Percentiles rank a stretch among this genome's conserved stretches.
phyloP scores from a whole-genome alignment of 2,888 invertebrate species.

The Orchestes rusci region DNA sequence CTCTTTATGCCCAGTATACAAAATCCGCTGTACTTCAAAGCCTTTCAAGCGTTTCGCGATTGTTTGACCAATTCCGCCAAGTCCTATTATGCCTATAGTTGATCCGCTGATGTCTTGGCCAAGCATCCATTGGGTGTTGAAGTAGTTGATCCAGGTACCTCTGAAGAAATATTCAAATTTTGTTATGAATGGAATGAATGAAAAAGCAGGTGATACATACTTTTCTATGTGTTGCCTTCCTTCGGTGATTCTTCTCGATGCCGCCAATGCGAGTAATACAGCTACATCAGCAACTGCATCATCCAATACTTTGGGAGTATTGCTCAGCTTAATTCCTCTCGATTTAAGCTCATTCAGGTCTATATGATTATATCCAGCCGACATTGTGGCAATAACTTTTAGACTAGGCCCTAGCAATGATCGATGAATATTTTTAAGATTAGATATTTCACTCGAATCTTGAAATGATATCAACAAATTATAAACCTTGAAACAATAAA shows the following conservation, averaged over 20 bases:
- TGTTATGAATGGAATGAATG: too few species aligned
- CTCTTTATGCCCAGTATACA: slow-evolving; percentile 67
- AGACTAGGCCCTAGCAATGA: slow-evolving; percentile 62
- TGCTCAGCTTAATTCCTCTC: slow-evolving; percentile 68
- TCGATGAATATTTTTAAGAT: too few species aligned
- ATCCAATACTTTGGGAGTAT: slow-evolving; percentile 69
- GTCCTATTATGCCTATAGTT: slow-evolving; percentile 77
- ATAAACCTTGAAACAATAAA: too few species aligned
- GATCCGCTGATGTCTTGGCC: slow-evolving; percentile 72
- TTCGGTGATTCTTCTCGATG: slow-evolving; percentile 70
- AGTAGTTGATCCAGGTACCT: slow-evolving; percentile 51
- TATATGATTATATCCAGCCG: slow-evolving; percentile 81
- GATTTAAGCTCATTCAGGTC: slow-evolving; percentile 64
- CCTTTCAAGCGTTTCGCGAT: slow-evolving; percentile 64
- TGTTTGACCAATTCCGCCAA: slow-evolving; percentile 72
- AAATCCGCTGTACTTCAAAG: slow-evolving; percentile 62
- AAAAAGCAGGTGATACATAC: slow-evolving; percentile 45
- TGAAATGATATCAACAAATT: too few species aligned
- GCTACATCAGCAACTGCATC: slow-evolving; percentile 78
- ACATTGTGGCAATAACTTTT: slow-evolving; percentile 73
- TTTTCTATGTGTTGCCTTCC: slow-evolving; percentile 57
- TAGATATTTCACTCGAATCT: too few species aligned
- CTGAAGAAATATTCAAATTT: slow-evolving; percentile 45
- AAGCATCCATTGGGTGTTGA: slow-evolving; percentile 66
- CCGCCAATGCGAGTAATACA: slow-evolving; percentile 66